A percentile compares a stretch with the other conserved stretches of the same genome.
Evolutionary conservation across 2,888 invertebrate species (phyloP).

Genomic region (Urechis unicinctus): DNA sequence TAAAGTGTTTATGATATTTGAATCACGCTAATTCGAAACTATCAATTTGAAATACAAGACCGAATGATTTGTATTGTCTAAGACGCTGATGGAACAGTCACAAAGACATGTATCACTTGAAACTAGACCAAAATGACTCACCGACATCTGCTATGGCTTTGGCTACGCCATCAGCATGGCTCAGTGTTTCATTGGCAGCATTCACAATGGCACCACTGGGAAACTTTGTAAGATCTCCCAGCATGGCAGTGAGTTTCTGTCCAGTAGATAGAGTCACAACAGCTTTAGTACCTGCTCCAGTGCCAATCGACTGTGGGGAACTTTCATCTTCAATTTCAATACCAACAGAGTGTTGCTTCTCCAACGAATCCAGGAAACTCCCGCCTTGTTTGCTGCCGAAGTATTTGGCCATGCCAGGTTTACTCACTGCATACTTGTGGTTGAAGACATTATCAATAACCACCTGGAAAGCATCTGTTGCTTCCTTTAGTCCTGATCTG

Average conservation of each 20-base stretch:
- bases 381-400: not conserved
- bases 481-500: too few relatives aligned
- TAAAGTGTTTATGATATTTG: too few relatives aligned
- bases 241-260: conserved; percentile 1
- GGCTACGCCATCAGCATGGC: conserved; percentile 28
- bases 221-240: conserved; percentile 24
- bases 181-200: conserved; percentile 26
- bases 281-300: not conserved
- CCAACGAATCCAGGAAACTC: not conserved
- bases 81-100: too few relatives aligned
- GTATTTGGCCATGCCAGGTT: not conserved
- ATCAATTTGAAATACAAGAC: too few relatives aligned
- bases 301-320: not conserved
- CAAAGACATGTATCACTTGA: not conserved
- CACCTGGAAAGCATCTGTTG: too few relatives aligned
- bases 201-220: conserved; percentile 28
- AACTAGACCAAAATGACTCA: conserved; percentile 5
- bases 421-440: too few relatives aligned
- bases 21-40: not conserved
- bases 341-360: not conserved
- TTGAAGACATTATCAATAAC: too few relatives aligned
- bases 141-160: conserved; percentile 25
- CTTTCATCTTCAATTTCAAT: not conserved
- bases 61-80: too few relatives aligned
- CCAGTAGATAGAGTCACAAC: not conserved